Conservation (phyloP, 2,888 invertebrate species). For the Lingula anatina region DNA sequence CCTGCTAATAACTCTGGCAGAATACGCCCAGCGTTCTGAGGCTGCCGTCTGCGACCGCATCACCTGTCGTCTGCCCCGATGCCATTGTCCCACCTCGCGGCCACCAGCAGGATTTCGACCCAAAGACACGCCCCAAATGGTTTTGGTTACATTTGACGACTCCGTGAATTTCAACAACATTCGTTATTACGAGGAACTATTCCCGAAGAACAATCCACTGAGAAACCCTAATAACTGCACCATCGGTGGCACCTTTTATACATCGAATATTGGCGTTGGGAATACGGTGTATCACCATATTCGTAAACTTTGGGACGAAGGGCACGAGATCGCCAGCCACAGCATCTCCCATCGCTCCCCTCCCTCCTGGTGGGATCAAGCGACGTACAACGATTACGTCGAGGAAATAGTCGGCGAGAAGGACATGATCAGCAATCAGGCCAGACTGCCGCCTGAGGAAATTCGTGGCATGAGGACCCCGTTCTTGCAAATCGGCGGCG, state of each 20-base stretch:
- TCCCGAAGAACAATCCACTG: conserved; percentile 18
- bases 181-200: conserved; percentile 54
- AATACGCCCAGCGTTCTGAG: too few relatives aligned
- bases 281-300: conserved; percentile 99
- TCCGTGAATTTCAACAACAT: conserved; percentile 67
- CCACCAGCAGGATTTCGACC: conserved; percentile 17
- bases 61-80: conserved; percentile 17
- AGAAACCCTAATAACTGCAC: conserved; percentile 63
- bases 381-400: conserved; percentile 84
- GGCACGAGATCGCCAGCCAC: conserved; percentile 94
- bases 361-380: conserved; percentile 68
- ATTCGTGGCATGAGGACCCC: conserved; percentile 86
- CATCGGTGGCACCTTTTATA: conserved; percentile 91
- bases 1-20: too few relatives aligned
- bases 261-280: conserved; percentile 95
- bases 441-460: conserved; percentile 71
- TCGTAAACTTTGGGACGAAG: conserved; percentile 87
- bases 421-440: conserved; percentile 74
- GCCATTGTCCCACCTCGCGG: conserved; percentile 14
- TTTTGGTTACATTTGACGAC: conserved; percentile 32
- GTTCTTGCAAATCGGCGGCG: conserved; percentile 78
- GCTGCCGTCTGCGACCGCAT: too few relatives aligned
- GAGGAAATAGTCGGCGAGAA: conserved; percentile 87
- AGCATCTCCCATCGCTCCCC: conserved; percentile 61
- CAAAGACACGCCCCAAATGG: conserved; percentile 24